Conservation (phyloP, 1,140 invertebrate species). For the Diorhabda carinulata region DNA sequence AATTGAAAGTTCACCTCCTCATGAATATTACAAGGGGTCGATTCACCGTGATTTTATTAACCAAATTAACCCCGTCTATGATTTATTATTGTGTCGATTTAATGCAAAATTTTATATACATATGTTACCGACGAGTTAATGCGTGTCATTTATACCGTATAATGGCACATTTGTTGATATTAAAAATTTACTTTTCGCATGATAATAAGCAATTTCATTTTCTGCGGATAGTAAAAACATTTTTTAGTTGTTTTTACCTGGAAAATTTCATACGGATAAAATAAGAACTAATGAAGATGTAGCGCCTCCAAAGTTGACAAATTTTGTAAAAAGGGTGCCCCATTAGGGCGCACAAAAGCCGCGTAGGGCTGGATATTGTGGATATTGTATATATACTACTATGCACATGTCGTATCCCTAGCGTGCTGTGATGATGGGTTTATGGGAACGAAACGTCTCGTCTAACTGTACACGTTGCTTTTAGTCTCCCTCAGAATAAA, state of each 20-base stretch:
- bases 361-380: too few relatives aligned
- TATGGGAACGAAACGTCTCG: neutral
- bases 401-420: slow-evolving; percentile 17
- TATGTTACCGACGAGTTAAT: neutral
- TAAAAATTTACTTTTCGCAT: too few relatives aligned
- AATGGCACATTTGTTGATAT: neutral
- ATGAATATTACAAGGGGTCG: neutral
- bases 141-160: neutral
- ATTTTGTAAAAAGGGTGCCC: too few relatives aligned
- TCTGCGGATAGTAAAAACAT: too few relatives aligned
- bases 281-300: too few relatives aligned
- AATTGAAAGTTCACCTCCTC: neutral
- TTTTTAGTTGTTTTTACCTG: too few relatives aligned
- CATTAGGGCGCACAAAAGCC: too few relatives aligned
- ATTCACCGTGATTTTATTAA: neutral
- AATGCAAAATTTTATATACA: neutral
- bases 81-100: neutral
- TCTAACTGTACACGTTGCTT: neutral
- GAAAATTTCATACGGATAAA: too few relatives aligned
- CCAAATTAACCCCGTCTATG: neutral
- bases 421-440: slow-evolving; percentile 12
- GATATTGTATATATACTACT: too few relatives aligned
- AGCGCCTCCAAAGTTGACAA: too few relatives aligned
- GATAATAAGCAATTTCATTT: too few relatives aligned
- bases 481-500: slow-evolving; percentile 2